Percentiles rank a stretch among this genome's conserved stretches.
phyloP scores from a whole-genome alignment of 2,113 vertebrate species.

The Scortum barcoo region DNA sequence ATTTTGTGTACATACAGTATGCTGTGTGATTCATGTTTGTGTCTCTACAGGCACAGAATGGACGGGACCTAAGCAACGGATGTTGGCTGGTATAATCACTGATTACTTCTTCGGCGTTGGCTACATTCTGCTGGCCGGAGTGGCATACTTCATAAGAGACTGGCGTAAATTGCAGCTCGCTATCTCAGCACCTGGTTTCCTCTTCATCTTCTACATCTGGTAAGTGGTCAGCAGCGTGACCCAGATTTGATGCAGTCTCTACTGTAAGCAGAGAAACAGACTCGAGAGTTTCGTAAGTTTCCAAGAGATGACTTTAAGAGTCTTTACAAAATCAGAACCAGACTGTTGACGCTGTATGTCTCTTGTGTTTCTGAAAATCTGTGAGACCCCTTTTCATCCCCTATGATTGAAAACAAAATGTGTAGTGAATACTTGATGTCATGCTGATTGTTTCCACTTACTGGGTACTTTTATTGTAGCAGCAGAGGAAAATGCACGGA shows the following conservation, averaged over 20 bases:
- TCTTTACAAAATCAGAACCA: conserved; percentile 2
- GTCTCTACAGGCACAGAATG: conserved; percentile 88
- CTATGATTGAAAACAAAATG: not conserved
- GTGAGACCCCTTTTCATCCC: not conserved
- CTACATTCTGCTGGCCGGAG: conserved; percentile 88
- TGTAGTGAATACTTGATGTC: not conserved
- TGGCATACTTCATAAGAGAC: conserved; percentile 89
- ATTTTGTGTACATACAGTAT: not conserved
- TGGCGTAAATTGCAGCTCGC: conserved; percentile 92
- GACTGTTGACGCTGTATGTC: not conserved
- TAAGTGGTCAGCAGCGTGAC: conserved; percentile 68
- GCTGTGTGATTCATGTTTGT: not conserved
- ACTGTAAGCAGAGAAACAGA: not conserved
- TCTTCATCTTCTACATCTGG: conserved; percentile 90
- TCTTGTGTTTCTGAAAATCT: not conserved
- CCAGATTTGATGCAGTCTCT: not conserved
- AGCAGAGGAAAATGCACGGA: not conserved
- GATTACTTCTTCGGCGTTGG: conserved; percentile 89
- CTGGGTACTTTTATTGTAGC: not conserved
- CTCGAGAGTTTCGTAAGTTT: not conserved
- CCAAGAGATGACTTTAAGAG: not conserved
- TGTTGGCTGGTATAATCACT: conserved; percentile 84
- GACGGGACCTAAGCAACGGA: conserved; percentile 87
- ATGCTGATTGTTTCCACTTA: not conserved
- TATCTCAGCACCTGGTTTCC: conserved; percentile 87